Base-by-base conservation (phyloP, 23 tunicate genomes). In the Trididemnum nubilum region DNA sequence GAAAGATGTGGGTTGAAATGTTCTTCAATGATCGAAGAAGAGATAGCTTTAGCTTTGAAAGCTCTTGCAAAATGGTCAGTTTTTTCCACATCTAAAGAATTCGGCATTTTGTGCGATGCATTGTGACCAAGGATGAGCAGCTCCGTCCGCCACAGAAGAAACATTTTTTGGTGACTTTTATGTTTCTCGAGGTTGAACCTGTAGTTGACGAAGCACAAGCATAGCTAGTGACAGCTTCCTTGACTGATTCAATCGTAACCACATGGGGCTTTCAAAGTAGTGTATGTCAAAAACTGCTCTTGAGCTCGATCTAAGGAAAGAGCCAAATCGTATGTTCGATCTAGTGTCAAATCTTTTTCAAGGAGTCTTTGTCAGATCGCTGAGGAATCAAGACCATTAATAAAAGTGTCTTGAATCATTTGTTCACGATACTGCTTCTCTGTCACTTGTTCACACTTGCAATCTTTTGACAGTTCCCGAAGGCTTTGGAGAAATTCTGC, bases 401-500 rank as follows among this genome's bases (percentile, higher is more conserved):
- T 70, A 32, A 70, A 70, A 29, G 39, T 5, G 19, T 4, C 36
- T 33, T 37, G 75, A 7, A 70, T 31, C 75, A 70, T 31, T 35
- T 70, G n/a, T 9, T 28, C 7, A 28, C 75, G 75, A 70, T 70
- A 70, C n/a, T 33, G 26, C 26, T 70, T 37, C 31, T 7, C 75
- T 15, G 75, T 33, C 2, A 70, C 75, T 28, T 36, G 37, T 33
- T 24, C 22, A 32, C 5, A 70, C 3, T 70, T 70, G 38, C 75
- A 70, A 37, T 70, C 75, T 70, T 70, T 70, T 4, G 7, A 15
- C 15, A 70, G 44, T 28, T 29, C n/a, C 21, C n/a, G 18, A 5
- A 70, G 38, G 19, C 21, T n/a, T 70, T 70, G 75, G 37, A 70
- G n/a, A 70, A 70, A 70, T 2, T 70, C 75, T 7, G n/a, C 37